These are phyloP conservation scores for Vanessa tameamea DNA, from an alignment of 1,140 invertebrate genomes.

Conservation along the genomic window DNA sequence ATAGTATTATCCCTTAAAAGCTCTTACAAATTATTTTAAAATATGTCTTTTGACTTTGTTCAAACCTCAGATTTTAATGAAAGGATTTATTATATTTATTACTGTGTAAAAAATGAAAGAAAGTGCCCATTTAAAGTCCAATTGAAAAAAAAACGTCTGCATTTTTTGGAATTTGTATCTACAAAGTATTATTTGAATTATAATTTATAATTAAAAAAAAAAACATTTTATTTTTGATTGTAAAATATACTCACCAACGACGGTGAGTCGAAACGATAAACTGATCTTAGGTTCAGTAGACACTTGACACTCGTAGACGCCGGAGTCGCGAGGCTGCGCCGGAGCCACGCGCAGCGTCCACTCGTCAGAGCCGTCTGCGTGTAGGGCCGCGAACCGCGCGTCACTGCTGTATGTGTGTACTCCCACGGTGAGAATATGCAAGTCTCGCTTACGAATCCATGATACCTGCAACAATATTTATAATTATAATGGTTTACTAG, in stretches of 20 bases:
- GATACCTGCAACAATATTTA: constrained; percentile 82
- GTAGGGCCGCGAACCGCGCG: constrained; percentile 88
- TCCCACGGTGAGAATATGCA: constrained; percentile 88
- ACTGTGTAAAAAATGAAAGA: too few species aligned
- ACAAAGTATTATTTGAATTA: too few species aligned
- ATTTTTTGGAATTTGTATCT: too few species aligned
- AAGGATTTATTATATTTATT: too few species aligned
- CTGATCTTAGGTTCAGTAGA: constrained; percentile 93
- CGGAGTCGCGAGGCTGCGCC: constrained; percentile 88
- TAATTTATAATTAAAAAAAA: too few species aligned
- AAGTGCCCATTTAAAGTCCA: too few species aligned
- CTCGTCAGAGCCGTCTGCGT: constrained; percentile 92
- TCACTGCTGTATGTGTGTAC: constrained; percentile 89
- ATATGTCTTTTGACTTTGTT: too few species aligned
- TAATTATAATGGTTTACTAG: not conserved
- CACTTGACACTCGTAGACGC: constrained; percentile 92
- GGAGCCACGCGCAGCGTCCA: constrained; percentile 92
- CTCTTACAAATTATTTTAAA: too few species aligned
- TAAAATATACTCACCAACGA: constrained; percentile 86
- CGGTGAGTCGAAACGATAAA: constrained; percentile 88
- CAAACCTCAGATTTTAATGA: too few species aligned
- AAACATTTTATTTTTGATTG: too few species aligned
- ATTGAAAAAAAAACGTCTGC: too few species aligned
- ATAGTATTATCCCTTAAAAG: too few species aligned
- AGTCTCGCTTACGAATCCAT: constrained; percentile 87